Conservation (phyloP, 2,888 invertebrate species). For the Napeogenes inachia region DNA sequence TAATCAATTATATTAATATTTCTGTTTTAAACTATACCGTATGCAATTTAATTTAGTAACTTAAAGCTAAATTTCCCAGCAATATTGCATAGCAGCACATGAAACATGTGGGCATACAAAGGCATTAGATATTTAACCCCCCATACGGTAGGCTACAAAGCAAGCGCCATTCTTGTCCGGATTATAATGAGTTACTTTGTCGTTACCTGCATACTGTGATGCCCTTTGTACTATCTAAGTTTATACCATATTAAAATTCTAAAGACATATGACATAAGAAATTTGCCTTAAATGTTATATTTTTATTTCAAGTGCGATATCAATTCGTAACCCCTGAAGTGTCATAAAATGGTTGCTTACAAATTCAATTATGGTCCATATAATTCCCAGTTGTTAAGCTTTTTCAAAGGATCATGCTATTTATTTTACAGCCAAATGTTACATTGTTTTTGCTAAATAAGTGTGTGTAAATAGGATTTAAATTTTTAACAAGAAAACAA, state of each 20-base stretch:
- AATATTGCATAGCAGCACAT: constrained; percentile 33
- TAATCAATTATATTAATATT: too few relatives aligned
- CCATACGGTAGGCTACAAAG: constrained; percentile 50
- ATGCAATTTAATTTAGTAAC: constrained; percentile 29
- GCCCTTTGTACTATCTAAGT: constrained; percentile 26
- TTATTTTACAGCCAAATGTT: too few relatives aligned
- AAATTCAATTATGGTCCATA: too few relatives aligned
- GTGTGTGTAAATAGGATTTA: too few relatives aligned
- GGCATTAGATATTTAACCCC: constrained; percentile 49
- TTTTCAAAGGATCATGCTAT: too few relatives aligned
- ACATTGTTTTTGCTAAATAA: too few relatives aligned
- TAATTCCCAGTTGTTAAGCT: too few relatives aligned
- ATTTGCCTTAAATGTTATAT: too few relatives aligned
- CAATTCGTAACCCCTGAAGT: too few relatives aligned
- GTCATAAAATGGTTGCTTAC: too few relatives aligned
- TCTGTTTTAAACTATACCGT: constrained; percentile 6
- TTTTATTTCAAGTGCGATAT: too few relatives aligned
- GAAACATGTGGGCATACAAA: constrained; percentile 37
- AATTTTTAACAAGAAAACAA: too few relatives aligned
- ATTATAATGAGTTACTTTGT: constrained; percentile 65
- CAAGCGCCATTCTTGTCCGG: constrained; percentile 50
- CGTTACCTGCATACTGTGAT: constrained; percentile 43
- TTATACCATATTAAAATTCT: constrained; percentile 14
- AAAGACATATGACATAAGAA: constrained; percentile 1
- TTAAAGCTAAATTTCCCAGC: constrained; percentile 33